Conservation (phyloP, 2,113 vertebrate genomes). For the Galemys pyrenaicus region DNA sequence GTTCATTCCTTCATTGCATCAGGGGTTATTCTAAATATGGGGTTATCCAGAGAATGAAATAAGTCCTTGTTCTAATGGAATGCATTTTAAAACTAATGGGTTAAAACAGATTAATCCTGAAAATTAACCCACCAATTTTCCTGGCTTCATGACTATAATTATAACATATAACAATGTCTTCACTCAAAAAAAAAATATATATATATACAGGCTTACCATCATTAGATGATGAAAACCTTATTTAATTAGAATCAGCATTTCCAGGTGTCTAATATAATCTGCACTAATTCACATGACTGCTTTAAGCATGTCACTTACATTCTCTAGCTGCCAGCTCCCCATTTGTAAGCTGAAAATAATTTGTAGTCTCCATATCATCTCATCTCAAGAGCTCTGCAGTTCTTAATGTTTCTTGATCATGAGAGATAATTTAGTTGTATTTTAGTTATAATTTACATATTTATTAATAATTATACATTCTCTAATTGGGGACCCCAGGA, state of each 20-base stretch:
- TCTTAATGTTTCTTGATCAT: slow-evolving; percentile 35
- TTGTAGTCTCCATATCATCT: background rate
- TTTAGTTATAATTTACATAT: too few species aligned
- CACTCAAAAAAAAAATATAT: background rate
- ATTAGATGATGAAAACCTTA: background rate
- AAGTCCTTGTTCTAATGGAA: background rate
- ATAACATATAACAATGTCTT: background rate
- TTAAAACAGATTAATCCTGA: background rate
- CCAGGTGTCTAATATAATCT: background rate
- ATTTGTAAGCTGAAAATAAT: background rate
- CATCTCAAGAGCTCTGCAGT: background rate
- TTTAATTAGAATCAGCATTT: background rate
- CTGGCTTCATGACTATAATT: background rate
- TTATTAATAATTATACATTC: background rate
- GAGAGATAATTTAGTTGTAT: background rate
- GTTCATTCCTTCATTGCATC: background rate
- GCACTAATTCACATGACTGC: background rate
- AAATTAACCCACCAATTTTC: background rate
- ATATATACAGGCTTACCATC: background rate
- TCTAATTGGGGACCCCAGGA: background rate
- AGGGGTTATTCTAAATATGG: background rate
- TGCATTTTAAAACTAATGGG: background rate
- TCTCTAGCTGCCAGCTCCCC: background rate
- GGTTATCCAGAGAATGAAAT: background rate
- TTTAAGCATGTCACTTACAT: background rate